These are phyloP conservation scores for Micrastur ruficollis DNA, from an alignment of 2,797 vertebrate genomes.

Conservation along the genomic window DNA sequence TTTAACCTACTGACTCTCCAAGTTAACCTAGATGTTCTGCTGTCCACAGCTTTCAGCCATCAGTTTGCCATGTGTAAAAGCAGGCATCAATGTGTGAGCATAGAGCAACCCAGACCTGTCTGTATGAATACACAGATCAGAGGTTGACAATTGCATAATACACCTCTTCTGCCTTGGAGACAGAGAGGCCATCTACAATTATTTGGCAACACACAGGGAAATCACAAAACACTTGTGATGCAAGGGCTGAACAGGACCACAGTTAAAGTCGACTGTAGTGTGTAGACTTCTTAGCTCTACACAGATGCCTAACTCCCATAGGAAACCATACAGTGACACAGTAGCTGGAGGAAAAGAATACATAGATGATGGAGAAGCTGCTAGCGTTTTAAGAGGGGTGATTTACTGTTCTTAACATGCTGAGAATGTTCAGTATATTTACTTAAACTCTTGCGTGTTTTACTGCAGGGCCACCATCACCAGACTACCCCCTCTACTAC, in stretches of 20 bases:
- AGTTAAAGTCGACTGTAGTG: not conserved
- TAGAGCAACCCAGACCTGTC: not conserved
- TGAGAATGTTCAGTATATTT: not conserved
- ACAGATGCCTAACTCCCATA: not conserved
- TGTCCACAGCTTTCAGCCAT: not conserved
- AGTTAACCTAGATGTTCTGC: not conserved
- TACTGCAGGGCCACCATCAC: not conserved
- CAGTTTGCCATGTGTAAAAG: not conserved
- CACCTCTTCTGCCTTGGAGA: not conserved
- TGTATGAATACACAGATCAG: not conserved
- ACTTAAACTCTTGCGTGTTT: not conserved
- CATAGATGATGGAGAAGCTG: not conserved
- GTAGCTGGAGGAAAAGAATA: not conserved
- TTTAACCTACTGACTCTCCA: not conserved
- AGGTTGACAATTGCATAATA: not conserved
- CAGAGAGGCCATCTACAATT: not conserved
- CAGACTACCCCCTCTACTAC: not conserved
- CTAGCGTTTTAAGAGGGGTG: not conserved
- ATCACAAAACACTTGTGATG: not conserved
- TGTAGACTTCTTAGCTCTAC: not conserved
- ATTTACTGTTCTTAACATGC: not conserved
- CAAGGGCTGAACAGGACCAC: not conserved
- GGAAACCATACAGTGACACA: not conserved
- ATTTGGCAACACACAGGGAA: not conserved
- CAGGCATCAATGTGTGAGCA: not conserved